These are phyloP conservation scores for Orientallactaga bullata DNA, from an alignment of 2,113 vertebrate genomes.

Conservation along the genomic window DNA sequence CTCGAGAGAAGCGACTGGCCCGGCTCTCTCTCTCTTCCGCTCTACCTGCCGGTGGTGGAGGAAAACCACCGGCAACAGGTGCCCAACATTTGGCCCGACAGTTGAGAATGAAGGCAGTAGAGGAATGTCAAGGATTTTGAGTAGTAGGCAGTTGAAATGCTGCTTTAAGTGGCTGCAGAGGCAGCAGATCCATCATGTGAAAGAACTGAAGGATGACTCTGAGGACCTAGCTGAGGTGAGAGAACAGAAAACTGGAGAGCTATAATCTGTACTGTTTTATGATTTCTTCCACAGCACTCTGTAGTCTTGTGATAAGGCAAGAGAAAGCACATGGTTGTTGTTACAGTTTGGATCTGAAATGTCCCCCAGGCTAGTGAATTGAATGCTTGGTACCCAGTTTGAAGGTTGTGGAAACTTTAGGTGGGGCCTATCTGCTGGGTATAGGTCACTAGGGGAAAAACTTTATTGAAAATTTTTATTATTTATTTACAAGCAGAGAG, in stretches of 20 bases:
- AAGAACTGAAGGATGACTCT: neutral
- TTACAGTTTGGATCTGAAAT: neutral
- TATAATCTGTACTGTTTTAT: neutral
- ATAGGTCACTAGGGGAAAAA: neutral
- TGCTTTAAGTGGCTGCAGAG: neutral
- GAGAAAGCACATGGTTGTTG: neutral
- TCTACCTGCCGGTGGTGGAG: no score
- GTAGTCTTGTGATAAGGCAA: neutral
- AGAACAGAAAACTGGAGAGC: neutral
- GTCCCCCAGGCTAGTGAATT: neutral
- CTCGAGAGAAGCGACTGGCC: no score
- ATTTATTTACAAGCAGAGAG: no score
- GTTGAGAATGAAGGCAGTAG: neutral
- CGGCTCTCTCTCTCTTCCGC: no score
- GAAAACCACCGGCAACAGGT: no score
- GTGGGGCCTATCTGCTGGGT: neutral
- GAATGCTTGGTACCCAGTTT: neutral
- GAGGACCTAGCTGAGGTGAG: neutral
- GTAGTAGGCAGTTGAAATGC: neutral
- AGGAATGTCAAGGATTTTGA: neutral
- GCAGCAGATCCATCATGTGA: neutral
- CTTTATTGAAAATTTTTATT: no score
- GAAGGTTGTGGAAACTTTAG: neutral
- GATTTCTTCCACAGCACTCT: neutral
- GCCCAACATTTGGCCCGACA: no score